Conservation (phyloP, 2,888 invertebrate genomes). For the Marasmarcha lunaedactyla region DNA sequence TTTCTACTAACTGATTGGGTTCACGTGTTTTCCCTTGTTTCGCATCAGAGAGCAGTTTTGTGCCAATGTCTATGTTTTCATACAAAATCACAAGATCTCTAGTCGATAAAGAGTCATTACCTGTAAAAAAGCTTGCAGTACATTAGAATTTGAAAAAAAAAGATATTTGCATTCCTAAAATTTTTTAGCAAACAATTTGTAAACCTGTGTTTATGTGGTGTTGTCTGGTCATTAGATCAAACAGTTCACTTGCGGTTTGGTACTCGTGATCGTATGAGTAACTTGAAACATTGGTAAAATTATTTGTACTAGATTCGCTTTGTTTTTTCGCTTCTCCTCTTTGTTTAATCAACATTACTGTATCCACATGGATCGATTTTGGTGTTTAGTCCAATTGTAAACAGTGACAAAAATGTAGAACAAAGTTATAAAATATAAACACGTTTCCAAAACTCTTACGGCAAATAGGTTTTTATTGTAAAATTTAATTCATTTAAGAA, state of each 20-base stretch:
- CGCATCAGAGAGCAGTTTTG: slow-evolving; percentile 30
- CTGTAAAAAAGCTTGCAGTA: slow-evolving; percentile 18
- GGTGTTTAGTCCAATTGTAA: background rate
- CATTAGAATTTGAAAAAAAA: background rate
- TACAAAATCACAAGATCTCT: slow-evolving; percentile 49
- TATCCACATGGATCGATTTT: background rate
- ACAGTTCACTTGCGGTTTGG: slow-evolving; percentile 39
- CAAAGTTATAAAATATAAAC: background rate
- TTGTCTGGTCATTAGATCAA: slow-evolving; percentile 38
- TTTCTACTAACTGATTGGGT: slow-evolving; percentile 50
- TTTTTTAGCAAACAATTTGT: background rate
- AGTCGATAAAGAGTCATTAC: slow-evolving; percentile 28
- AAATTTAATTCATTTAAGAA: background rate
- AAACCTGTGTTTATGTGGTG: slow-evolving; percentile 23
- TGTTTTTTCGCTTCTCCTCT: background rate
- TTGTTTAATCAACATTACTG: background rate
- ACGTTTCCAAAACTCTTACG: background rate
- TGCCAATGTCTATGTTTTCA: slow-evolving; percentile 47
- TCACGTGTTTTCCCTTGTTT: slow-evolving; percentile 22
- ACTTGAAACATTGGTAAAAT: too few species aligned
- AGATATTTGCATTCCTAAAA: background rate
- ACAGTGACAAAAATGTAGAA: background rate
- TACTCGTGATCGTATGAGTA: slow-evolving; percentile 24
- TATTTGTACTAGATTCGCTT: too few species aligned
- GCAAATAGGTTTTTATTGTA: background rate